A percentile compares a stretch with the other conserved stretches of the same genome.
Evolutionary conservation across 2,797 vertebrate genomes (phyloP).

Genomic region (Neostethus bicornis): DNA sequence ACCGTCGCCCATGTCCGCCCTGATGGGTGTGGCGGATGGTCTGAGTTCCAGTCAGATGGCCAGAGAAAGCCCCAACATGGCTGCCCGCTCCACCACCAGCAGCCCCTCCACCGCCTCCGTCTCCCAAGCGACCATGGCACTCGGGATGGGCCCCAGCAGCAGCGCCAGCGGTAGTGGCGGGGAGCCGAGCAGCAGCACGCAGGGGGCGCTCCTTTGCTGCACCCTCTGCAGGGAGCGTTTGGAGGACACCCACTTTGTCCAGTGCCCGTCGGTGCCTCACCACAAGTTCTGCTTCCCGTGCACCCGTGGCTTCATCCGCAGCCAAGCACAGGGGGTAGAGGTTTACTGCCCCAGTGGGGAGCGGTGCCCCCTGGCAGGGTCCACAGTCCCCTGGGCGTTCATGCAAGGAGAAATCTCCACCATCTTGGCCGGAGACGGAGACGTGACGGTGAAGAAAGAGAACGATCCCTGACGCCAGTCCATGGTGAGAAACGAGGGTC

Average conservation of each 20-base stretch:
- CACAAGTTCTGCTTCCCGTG: conserved; percentile 95
- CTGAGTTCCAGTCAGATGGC: conserved; percentile 82
- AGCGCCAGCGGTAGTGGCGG: conserved; percentile 52
- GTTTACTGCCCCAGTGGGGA: conserved; percentile 93
- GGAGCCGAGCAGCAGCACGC: conserved; percentile 68
- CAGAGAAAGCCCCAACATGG: conserved; percentile 80
- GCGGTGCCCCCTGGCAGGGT: conserved; percentile 88
- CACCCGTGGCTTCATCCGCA: conserved; percentile 88
- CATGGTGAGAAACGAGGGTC: too few relatives aligned
- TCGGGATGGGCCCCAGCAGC: conserved; percentile 56
- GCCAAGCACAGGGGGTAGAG: conserved; percentile 84
- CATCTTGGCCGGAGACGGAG: conserved; percentile 87
- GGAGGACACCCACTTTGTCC: conserved; percentile 92
- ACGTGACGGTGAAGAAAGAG: conserved; percentile 92
- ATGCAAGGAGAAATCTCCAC: conserved; percentile 93
- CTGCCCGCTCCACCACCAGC: too few relatives aligned
- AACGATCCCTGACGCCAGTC: conserved; percentile 85
- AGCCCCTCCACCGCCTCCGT: conserved; percentile 66
- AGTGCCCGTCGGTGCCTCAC: conserved; percentile 88
- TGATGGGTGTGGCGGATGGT: conserved; percentile 89
- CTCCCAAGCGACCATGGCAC: conserved; percentile 67
- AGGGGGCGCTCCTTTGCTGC: conserved; percentile 84
- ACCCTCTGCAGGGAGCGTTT: conserved; percentile 88
- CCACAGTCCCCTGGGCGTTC: conserved; percentile 91
- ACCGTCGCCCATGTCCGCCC: conserved; percentile 87